Conservation (phyloP, 2,888 invertebrate genomes). For the Gymnosoma rotundatum region DNA sequence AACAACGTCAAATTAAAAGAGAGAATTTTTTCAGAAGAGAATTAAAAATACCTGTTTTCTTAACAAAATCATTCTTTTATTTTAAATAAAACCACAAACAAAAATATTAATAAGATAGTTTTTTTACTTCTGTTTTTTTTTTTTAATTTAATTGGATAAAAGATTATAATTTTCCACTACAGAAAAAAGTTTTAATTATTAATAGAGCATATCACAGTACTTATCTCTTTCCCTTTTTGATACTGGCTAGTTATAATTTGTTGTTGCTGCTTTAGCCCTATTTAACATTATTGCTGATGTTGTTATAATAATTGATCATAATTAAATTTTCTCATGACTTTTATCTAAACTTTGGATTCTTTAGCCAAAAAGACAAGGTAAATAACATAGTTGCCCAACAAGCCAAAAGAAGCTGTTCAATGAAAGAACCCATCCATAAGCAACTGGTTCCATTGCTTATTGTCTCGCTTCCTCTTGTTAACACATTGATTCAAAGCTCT, state of each 20-base stretch:
- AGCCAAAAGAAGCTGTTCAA: neutral
- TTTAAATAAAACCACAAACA: neutral
- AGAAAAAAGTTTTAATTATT: too few species aligned
- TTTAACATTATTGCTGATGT: constrained; percentile 18
- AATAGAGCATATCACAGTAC: too few species aligned
- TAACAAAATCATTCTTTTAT: constrained; percentile 32
- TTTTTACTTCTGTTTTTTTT: neutral
- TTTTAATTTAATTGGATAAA: too few species aligned
- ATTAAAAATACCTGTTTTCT: constrained; percentile 46
- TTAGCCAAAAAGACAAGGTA: too few species aligned
- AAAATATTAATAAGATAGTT: neutral
- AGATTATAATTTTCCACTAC: neutral
- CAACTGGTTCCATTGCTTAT: constrained; percentile 74
- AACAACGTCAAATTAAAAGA: constrained; percentile 3
- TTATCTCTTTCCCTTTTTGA: too few species aligned
- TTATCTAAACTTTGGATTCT: too few species aligned
- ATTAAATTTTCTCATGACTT: constrained; percentile 77
- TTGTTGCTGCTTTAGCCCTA: too few species aligned
- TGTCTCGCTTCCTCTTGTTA: constrained; percentile 71
- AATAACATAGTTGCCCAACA: constrained; percentile 22
- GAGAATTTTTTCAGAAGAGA: constrained; percentile 5
- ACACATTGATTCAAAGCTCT: neutral
- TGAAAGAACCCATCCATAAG: constrained; percentile 50
- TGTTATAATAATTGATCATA: constrained; percentile 80
- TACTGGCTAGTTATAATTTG: too few species aligned